Percentiles rank a stretch among this genome's conserved stretches.
phyloP scores from a whole-genome alignment of 1,140 invertebrate species.

The Listronotus oregonensis region DNA sequence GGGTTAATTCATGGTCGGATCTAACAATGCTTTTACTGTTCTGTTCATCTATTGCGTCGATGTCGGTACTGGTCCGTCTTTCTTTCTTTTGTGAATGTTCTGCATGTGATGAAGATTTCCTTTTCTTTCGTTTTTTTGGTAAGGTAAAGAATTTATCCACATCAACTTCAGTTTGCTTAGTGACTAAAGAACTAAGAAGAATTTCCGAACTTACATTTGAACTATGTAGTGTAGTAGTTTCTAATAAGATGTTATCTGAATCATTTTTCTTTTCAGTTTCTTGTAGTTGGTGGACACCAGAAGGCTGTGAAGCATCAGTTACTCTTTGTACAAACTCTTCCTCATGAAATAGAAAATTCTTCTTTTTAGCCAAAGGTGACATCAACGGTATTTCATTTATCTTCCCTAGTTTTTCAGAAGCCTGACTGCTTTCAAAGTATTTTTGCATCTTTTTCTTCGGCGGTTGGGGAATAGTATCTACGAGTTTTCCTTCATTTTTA shows the following conservation, averaged over 20 bases:
- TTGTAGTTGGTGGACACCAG: not conserved
- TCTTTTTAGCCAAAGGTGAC: conserved; percentile 35
- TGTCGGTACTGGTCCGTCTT: not conserved
- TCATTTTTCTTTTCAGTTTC: not conserved
- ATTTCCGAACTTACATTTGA: too few species aligned
- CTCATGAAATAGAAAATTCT: conserved; percentile 32
- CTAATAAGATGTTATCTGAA: not conserved
- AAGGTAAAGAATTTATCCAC: conserved; percentile 2
- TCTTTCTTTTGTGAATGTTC: not conserved
- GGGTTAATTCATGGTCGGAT: too few species aligned
- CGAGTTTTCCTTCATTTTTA: not conserved
- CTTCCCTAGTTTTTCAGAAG: conserved; percentile 9
- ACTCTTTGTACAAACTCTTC: conserved; percentile 3
- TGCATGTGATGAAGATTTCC: not conserved
- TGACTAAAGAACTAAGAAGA: not conserved
- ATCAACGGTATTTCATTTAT: conserved; percentile 19
- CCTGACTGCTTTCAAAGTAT: conserved; percentile 24
- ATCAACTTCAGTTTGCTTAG: not conserved
- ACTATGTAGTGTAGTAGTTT: not conserved
- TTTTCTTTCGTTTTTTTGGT: conserved; percentile 8
- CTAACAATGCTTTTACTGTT: not conserved
- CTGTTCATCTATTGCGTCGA: not conserved
- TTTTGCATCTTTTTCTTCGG: conserved; percentile 35
- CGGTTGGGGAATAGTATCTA: conserved; percentile 15
- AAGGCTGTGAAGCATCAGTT: not conserved